Conservation (phyloP, 2,888 invertebrate genomes). For the Lycocerus yunnanus region DNA sequence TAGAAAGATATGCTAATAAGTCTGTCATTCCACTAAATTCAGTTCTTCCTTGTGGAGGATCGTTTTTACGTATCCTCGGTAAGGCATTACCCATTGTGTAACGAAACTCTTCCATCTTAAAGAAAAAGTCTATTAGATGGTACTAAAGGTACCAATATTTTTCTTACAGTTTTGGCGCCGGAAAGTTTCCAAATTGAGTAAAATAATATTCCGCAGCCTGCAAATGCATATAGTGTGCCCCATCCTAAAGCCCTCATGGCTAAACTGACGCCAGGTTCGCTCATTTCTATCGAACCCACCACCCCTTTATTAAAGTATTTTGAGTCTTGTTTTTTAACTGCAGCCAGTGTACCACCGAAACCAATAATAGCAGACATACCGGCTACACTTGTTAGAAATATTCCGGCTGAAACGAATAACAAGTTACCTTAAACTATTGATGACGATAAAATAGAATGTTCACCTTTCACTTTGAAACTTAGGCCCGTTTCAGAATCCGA, state of each 20-base stretch:
- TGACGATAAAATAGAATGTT: neutral
- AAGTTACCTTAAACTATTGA: neutral
- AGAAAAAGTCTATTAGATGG: slow-evolving; percentile 29
- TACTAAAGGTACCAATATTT: neutral
- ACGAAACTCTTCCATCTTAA: slow-evolving; percentile 81
- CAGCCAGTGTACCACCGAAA: slow-evolving; percentile 77
- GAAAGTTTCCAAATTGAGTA: slow-evolving; percentile 87
- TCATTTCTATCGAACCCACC: slow-evolving; percentile 62
- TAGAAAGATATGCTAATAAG: slow-evolving; percentile 73
- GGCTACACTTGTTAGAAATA: slow-evolving; percentile 73
- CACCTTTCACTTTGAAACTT: slow-evolving; percentile 35
- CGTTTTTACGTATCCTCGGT: slow-evolving; percentile 77
- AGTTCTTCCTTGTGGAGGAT: slow-evolving; percentile 79
- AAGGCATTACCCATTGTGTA: slow-evolving; percentile 76
- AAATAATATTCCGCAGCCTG: slow-evolving; percentile 80
- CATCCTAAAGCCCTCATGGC: slow-evolving; percentile 85
- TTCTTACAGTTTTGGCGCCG: slow-evolving; percentile 80
- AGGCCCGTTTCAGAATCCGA: neutral
- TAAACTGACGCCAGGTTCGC: slow-evolving; percentile 77
- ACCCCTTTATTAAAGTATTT: slow-evolving; percentile 77
- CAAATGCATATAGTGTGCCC: slow-evolving; percentile 86
- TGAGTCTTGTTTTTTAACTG: slow-evolving; percentile 80
- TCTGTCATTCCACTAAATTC: slow-evolving; percentile 87
- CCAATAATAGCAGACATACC: slow-evolving; percentile 81
- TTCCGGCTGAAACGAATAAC: slow-evolving; percentile 63